Percentiles rank a stretch among this genome's conserved stretches.
Conservation (phyloP, 2,888 invertebrate species). For the Craniophora ligustri region DNA sequence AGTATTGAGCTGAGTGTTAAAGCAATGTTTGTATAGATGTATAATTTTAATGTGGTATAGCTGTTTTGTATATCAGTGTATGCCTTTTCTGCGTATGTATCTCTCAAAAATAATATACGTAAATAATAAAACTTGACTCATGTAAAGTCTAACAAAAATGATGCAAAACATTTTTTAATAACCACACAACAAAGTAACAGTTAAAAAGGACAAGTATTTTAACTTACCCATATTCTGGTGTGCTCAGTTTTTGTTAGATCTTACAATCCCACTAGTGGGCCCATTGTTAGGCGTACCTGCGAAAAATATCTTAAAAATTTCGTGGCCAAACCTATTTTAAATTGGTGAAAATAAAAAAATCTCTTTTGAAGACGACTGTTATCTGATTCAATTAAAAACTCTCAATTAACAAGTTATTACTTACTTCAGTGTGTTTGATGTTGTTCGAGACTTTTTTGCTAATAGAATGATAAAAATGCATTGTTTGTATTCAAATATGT, state of each 20-base stretch:
- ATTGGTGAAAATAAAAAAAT: constrained; percentile 14
- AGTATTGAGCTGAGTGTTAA: constrained; percentile 18
- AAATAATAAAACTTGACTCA: neutral
- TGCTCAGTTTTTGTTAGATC: too few species aligned
- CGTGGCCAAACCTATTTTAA: neutral
- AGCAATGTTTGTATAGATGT: constrained; percentile 21
- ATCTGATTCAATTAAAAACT: neutral
- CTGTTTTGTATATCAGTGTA: constrained; percentile 32
- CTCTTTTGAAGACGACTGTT: constrained; percentile 3
- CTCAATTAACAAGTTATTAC: constrained; percentile 29
- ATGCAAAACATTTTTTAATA: neutral
- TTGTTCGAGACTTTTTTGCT: constrained; percentile 16
- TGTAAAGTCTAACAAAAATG: neutral
- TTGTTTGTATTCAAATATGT: constrained; percentile 16
- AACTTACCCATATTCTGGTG: too few species aligned
- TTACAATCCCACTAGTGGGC: too few species aligned
- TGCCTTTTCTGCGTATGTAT: constrained; percentile 5
- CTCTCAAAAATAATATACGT: constrained; percentile 30
- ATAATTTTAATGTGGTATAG: constrained; percentile 19
- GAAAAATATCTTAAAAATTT: neutral
- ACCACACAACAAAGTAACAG: neutral
- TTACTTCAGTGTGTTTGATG: constrained; percentile 4
- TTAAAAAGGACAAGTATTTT: neutral
- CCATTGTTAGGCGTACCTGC: too few species aligned
- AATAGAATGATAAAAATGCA: constrained; percentile 14